phyloP scores from a whole-genome alignment of 2,797 vertebrate genomes.

The Oryzias dopingdopingensis region DNA sequence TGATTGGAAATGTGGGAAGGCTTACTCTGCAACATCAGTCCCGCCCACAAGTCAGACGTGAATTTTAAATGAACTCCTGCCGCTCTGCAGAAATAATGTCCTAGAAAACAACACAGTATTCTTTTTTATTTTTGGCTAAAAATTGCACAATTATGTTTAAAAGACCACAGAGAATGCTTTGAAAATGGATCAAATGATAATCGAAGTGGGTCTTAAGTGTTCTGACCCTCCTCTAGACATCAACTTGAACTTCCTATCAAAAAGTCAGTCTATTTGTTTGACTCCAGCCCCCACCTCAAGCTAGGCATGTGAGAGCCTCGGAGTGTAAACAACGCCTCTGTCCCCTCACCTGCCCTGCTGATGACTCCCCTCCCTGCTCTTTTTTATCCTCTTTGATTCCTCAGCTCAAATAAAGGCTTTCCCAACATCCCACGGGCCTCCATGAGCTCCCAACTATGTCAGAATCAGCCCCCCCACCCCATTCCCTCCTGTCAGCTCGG shows the following conservation, averaged over 20 bases:
- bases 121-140: too few species aligned
- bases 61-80: too few species aligned
- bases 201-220: neutral
- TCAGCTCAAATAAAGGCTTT: conserved; percentile 58
- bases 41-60: too few species aligned
- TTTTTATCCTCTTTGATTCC: conserved; percentile 52
- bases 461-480: conserved; percentile 20
- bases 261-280: neutral
- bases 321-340: conserved; percentile 36
- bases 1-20: too few species aligned
- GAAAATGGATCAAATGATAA: too few species aligned
- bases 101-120: too few species aligned
- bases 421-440: conserved; percentile 46
- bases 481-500: conserved; percentile 45
- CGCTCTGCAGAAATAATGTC: too few species aligned
- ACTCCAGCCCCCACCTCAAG: conserved; percentile 3
- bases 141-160: too few species aligned
- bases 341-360: conserved; percentile 15
- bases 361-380: conserved; percentile 41
- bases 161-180: too few species aligned
- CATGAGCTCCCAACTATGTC: conserved; percentile 41
- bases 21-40: too few species aligned
- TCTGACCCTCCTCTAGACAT: conserved; percentile 20
- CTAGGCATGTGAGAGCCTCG: neutral
- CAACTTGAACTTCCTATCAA: conserved; percentile 13